These are phyloP conservation scores for Cryptotermes secundus DNA, from an alignment of 1,140 invertebrate genomes.

Conservation along the genomic window DNA sequence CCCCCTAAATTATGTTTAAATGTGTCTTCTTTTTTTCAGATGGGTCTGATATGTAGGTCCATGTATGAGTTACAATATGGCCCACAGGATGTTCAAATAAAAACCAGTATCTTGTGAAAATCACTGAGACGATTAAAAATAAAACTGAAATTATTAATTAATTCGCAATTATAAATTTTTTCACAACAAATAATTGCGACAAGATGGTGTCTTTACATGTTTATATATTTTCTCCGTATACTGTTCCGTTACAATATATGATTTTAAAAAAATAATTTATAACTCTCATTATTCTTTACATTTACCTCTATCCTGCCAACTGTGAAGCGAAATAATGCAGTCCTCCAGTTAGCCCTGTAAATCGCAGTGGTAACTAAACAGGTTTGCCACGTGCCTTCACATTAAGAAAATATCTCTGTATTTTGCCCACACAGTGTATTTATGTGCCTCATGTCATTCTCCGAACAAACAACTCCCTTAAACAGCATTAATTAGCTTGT, in stretches of 20 bases:
- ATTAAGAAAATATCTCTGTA: too few species aligned
- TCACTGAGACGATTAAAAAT: not conserved
- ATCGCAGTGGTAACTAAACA: too few species aligned
- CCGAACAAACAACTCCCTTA: too few species aligned
- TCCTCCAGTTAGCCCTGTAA: too few species aligned
- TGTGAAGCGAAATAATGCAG: too few species aligned
- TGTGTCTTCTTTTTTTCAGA: not conserved
- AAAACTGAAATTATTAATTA: not conserved
- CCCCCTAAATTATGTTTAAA: not conserved
- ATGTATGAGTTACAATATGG: not conserved
- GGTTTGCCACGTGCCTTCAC: too few species aligned
- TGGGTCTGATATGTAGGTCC: not conserved
- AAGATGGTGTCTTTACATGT: conserved; percentile 6
- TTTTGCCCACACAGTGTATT: too few species aligned
- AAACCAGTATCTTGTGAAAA: not conserved
- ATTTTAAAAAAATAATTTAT: not conserved
- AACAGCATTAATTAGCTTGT: too few species aligned
- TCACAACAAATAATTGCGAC: not conserved
- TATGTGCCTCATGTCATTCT: too few species aligned
- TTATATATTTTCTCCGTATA: not conserved
- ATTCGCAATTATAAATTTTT: not conserved
- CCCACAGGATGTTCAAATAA: not conserved
- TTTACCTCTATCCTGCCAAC: not conserved
- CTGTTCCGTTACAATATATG: not conserved
- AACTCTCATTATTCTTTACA: not conserved